Evolutionary conservation across 2,888 invertebrate species (phyloP).

Genomic region (Lasioglossum pauxillum): DNA sequence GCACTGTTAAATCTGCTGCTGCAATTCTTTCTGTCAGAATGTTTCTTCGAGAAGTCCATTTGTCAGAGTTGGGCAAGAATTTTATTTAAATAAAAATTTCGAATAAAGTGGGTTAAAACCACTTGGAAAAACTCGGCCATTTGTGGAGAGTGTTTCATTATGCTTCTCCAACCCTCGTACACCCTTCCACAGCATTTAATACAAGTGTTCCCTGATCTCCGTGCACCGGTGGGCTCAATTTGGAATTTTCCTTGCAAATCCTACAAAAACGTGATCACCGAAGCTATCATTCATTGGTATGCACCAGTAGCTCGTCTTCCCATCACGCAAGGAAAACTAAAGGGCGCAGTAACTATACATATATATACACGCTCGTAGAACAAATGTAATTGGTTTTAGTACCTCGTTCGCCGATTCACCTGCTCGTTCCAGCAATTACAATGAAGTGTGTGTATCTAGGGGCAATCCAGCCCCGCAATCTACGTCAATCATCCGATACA

Average conservation of each 20-base stretch:
- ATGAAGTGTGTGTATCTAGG: slow-evolving; percentile 5
- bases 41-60: no score
- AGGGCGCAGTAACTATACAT: not conserved
- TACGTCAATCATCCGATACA: slow-evolving; percentile 1
- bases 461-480: not conserved
- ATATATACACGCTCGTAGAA: not conserved
- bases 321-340: not conserved
- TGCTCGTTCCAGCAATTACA: not conserved
- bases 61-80: no score
- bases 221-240: not conserved
- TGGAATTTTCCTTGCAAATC: not conserved
- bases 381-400: slow-evolving; percentile 14
- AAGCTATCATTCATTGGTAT: not conserved
- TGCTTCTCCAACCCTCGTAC: no score
- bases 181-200: not conserved
- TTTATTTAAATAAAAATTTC: no score
- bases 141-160: no score
- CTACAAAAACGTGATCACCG: not conserved
- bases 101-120: no score
- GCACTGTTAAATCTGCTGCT: no score
- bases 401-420: not conserved
- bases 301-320: not conserved
- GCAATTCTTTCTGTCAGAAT: not conserved
- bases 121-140: no score
- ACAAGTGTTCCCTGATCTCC: not conserved